Evolutionary conservation across 2,888 invertebrate species (phyloP).

Genomic region (Auanema sp.): DNA sequence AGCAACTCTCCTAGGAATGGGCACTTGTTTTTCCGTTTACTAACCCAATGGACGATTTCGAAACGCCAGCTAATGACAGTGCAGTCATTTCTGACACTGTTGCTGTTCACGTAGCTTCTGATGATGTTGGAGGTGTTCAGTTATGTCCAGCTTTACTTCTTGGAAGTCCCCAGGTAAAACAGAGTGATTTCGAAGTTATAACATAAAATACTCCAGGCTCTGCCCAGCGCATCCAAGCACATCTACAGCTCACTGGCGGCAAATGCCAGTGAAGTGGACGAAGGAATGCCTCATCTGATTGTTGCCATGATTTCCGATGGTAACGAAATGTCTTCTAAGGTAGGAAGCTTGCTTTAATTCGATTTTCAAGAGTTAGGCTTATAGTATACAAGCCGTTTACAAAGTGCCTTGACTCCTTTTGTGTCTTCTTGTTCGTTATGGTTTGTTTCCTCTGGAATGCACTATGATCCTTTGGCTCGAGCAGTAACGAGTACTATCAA

Average conservation of each 20-base stretch:
- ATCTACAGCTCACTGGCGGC: constrained; percentile 54
- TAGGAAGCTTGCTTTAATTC: constrained; percentile 9
- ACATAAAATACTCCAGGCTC: constrained; percentile 21
- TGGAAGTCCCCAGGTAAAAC: constrained; percentile 21
- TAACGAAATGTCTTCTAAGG: constrained; percentile 48
- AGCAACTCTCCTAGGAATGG: too few relatives aligned
- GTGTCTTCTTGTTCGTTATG: constrained; percentile 42
- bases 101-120: constrained; percentile 31
- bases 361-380: not conserved
- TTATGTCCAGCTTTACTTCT: constrained; percentile 37
- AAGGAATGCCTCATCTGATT: constrained; percentile 56
- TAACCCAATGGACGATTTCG: constrained; percentile 33
- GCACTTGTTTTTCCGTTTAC: too few relatives aligned
- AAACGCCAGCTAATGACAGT: constrained; percentile 32
- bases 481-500: constrained; percentile 43
- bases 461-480: constrained; percentile 46
- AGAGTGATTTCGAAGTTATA: not conserved
- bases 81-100: constrained; percentile 35
- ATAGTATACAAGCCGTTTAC: constrained; percentile 1
- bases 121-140: constrained; percentile 33
- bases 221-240: constrained; percentile 55
- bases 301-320: constrained; percentile 50
- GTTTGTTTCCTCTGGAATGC: constrained; percentile 49
- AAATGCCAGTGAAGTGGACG: constrained; percentile 50
- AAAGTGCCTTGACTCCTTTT: constrained; percentile 31